Evolutionary conservation across 2,113 vertebrate genomes (phyloP).

Genomic region (Turdus rufiventris): DNA sequence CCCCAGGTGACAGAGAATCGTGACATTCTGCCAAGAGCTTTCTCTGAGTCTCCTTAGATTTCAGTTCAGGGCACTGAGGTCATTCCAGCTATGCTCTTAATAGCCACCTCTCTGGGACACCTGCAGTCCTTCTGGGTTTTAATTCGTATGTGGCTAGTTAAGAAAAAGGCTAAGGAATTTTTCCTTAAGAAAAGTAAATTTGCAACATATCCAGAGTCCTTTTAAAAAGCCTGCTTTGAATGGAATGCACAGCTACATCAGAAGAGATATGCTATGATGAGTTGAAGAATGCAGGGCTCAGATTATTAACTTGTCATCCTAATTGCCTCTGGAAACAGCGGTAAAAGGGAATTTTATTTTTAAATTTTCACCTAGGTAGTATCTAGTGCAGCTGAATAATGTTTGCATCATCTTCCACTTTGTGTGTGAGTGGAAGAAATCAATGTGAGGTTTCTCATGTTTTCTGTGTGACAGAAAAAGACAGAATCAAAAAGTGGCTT

Average conservation of each 20-base stretch:
- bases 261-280: neutral
- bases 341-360: conserved; percentile 21
- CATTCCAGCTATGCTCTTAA: neutral
- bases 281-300: neutral
- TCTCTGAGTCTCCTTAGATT: neutral
- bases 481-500: neutral
- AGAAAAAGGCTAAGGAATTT: neutral
- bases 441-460: neutral
- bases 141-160: neutral
- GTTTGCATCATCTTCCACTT: conserved; percentile 12
- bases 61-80: neutral
- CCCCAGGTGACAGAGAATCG: neutral
- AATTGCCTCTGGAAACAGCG: neutral
- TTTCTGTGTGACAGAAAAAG: neutral
- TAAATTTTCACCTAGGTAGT: conserved; percentile 29
- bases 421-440: neutral
- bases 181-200: neutral
- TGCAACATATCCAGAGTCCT: neutral
- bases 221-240: neutral
- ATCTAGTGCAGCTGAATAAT: neutral
- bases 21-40: neutral
- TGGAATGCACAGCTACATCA: neutral
- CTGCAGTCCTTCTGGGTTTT: neutral
- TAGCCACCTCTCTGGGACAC: neutral
- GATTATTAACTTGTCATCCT: conserved; percentile 29